Evolutionary conservation across 2,888 invertebrate genomes (phyloP), one percentile per base, ranked within the genome.

Genomic region (Nomada ruficornis): DNA sequence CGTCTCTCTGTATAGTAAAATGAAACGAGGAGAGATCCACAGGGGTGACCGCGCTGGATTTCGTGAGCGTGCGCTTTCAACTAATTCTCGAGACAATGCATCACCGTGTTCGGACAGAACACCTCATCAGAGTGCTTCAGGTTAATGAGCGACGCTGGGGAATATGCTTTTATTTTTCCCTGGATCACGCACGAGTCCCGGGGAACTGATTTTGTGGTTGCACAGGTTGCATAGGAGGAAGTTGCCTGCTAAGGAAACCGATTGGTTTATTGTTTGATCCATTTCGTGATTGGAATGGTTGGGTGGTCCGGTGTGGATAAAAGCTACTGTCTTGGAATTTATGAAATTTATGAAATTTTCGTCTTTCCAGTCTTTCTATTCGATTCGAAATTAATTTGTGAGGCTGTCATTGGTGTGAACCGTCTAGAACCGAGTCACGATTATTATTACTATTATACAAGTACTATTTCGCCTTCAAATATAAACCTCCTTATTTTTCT

Each of bases 81-180:
- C 85, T 88, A 89, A 92, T 92, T 89, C 87, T 62, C 88, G 54
- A 81, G 87, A 89, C 91, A 88, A 92, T 91, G 91, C 90, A 91
- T 92, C 91, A 91, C 83, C 82, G 78, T 71, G 82, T 79, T 86
- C 80, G 77, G 86, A 76, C 72, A 78, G 88, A 89, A 88, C 87
- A 86, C 84, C 87, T 91, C 91, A 88, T 91, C 90, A 90, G 84
- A 83, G 79, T 83, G 82, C 83, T 82, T 79, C 84, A 74, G 84
- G 81, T 88, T 91, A 90, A 89, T 86, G 83, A 88, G 87, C 79
- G 65, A 5, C 69, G 72, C 62, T 18, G 63, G 79, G 79, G 75
- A 54, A 63, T 75, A 68, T 60, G 29, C 36, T 73, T 55, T 59
- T 74, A 65, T 74, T 82, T 82, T 76, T 80, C 70, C 59, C 76